These are phyloP conservation scores for Sycophila sp. DNA, from an alignment of 1,140 invertebrate genomes.

Conservation along the genomic window DNA sequence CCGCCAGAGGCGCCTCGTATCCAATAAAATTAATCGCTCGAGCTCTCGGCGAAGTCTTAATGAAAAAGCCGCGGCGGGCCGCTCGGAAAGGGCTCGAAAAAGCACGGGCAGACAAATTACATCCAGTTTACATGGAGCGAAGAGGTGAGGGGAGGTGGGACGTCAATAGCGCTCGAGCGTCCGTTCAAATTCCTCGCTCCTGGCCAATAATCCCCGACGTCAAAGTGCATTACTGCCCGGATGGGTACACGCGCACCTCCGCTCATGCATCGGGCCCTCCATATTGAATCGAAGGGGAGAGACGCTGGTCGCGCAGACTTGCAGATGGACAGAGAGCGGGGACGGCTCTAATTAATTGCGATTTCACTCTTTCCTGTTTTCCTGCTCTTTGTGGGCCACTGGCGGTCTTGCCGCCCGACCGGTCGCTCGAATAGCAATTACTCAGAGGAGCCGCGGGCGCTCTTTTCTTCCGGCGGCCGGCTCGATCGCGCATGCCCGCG, in stretches of 20 bases:
- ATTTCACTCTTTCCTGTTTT: slow-evolving; percentile 58
- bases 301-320: too few species aligned
- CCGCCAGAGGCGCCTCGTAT: too few species aligned
- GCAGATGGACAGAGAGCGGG: neutral
- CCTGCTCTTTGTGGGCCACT: slow-evolving; percentile 44
- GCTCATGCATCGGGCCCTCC: neutral
- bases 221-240: slow-evolving; percentile 22
- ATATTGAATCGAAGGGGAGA: neutral
- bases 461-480: too few species aligned
- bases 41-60: too few species aligned
- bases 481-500: too few species aligned
- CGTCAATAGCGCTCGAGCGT: neutral
- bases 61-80: neutral
- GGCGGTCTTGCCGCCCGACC: slow-evolving; percentile 41
- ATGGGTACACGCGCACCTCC: neutral
- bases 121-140: neutral
- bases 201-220: slow-evolving; percentile 14
- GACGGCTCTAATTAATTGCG: slow-evolving; percentile 53
- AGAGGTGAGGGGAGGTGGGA: too few species aligned
- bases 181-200: neutral
- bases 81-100: neutral
- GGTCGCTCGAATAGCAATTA: slow-evolving; percentile 12
- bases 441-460: neutral
- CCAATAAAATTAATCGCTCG: too few species aligned
- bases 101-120: neutral